A percentile compares a stretch with the other conserved stretches of the same genome.
These are phyloP conservation scores for Arion vulgaris DNA, from an alignment of 1,140 invertebrate species.

Conservation along the genomic window DNA sequence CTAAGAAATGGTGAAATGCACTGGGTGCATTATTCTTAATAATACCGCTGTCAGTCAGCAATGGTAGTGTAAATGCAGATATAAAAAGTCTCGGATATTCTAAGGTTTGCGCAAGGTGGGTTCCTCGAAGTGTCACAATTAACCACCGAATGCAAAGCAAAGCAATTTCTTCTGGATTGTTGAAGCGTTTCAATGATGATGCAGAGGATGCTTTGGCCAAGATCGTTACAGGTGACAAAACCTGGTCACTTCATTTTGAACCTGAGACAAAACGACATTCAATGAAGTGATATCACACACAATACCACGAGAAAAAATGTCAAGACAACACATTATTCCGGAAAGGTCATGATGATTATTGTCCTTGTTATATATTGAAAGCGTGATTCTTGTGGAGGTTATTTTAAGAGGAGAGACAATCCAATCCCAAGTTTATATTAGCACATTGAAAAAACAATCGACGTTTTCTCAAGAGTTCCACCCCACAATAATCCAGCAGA, in stretches of 20 bases:
- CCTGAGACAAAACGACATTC: not conserved
- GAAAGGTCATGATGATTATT: too few species aligned
- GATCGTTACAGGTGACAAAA: not conserved
- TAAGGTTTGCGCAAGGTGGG: not conserved
- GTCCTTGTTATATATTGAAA: too few species aligned
- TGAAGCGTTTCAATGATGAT: not conserved
- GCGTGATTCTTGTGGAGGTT: too few species aligned
- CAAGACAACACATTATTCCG: too few species aligned
- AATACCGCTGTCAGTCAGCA: not conserved
- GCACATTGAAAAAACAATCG: too few species aligned
- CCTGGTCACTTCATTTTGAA: not conserved
- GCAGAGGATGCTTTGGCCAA: not conserved
- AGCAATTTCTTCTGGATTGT: slow-evolving; percentile 1
- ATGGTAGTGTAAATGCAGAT: not conserved
- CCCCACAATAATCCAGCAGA: too few species aligned
- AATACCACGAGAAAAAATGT: too few species aligned
- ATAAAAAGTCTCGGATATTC: not conserved
- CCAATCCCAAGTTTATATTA: too few species aligned
- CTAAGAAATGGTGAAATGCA: not conserved
- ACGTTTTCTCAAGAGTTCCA: too few species aligned
- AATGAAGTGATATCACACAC: too few species aligned
- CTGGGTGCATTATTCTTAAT: not conserved
- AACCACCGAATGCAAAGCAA: not conserved
- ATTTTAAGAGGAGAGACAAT: too few species aligned
- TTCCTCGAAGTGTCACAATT: not conserved